A percentile compares a stretch with the other conserved stretches of the same genome.
Evolutionary conservation across 2,113 vertebrate genomes (phyloP).

Genomic region (Leptobrachium ailaonicum): DNA sequence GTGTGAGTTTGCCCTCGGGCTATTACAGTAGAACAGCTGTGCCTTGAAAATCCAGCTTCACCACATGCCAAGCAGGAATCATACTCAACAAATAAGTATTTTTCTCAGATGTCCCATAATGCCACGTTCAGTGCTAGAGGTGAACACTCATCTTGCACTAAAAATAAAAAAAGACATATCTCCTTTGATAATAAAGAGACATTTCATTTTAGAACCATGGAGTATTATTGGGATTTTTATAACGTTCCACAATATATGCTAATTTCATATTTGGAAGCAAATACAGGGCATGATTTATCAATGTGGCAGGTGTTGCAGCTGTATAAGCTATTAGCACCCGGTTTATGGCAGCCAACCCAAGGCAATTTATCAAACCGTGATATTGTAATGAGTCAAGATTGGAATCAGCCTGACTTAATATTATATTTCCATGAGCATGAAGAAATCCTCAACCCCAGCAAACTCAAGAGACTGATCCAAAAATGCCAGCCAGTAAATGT

Average conservation of each 20-base stretch:
- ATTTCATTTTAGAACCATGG: conserved; percentile 5
- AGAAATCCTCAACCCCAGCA: conserved; percentile 1
- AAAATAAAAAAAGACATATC: not conserved
- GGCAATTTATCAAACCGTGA: conserved; percentile 40
- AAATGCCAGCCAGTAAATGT: not conserved
- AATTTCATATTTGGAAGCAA: conserved; percentile 38
- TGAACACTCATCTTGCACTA: conserved; percentile 51
- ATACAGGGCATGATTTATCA: conserved; percentile 41
- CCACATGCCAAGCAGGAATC: conserved; percentile 54
- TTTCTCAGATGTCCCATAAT: conserved; percentile 61
- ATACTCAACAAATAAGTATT: conserved; percentile 64
- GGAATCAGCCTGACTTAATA: conserved; percentile 35
- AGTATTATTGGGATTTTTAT: conserved; percentile 4
- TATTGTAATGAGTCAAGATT: conserved; percentile 45
- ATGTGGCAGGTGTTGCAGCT: conserved; percentile 43
- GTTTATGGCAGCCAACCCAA: conserved; percentile 36
- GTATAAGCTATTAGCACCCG: conserved; percentile 40
- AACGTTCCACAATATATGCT: conserved; percentile 33
- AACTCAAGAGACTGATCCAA: not conserved
- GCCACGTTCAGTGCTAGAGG: conserved; percentile 56
- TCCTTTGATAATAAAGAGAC: conserved; percentile 18
- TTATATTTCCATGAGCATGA: conserved; percentile 25
- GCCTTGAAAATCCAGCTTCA: conserved; percentile 63
- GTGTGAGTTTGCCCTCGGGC: conserved; percentile 59
- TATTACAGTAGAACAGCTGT: conserved; percentile 62